Base-by-base conservation (phyloP, 2,113 vertebrate genomes). In the Vombatus ursinus region DNA sequence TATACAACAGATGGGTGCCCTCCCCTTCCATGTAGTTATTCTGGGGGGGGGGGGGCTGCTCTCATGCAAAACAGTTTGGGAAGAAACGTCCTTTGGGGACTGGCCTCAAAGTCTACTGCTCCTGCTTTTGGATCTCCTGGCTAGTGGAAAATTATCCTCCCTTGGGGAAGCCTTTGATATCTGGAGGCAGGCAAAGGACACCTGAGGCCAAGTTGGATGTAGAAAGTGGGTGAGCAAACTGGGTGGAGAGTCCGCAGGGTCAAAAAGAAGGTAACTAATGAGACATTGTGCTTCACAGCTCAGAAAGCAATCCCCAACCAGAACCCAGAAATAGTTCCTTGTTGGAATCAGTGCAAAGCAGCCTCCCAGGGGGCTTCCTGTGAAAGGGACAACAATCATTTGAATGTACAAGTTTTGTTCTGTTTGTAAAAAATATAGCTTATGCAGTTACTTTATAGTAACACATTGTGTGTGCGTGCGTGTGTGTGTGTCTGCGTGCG, bases 1-100 rank as follows among this genome's bases (percentile, higher is more conserved):
- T 90, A 92, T 91, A 50, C 19, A 95, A 95, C 50, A 77, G 52
- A 77, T 95, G 89, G 93, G 50, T 92, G 89, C 26, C 91, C 93
- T 91, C 0, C 7, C 23, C 37, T 96, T 94, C 47, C 90, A 94
- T 94, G 47, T 26, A 50, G 0, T 44, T 54, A 95, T 90, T 91
- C 92, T 54, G 16, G 16, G 52, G 16, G 51, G 51, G 57, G 10
- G 90, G 90, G 50, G 47, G 90, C 94, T 94, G 44, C 25, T 90
- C 50, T 91, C 92, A 26, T 22, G 94, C 52, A 97, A 23, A 90
- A 90, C 77, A 96, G 94, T 92, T 93, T 37, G 37, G 93, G 77
- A 95, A 94, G 16, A 31, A 96, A 51, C 8, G 4, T 53, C 92
- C 50, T 68, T 94, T 84, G n/a, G 28, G 14, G 51, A 26, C 77